A percentile compares a stretch with the other conserved stretches of the same genome.
Evolutionary conservation across 2,888 invertebrate species (phyloP).

Genomic region (Leptothorax acervorum): DNA sequence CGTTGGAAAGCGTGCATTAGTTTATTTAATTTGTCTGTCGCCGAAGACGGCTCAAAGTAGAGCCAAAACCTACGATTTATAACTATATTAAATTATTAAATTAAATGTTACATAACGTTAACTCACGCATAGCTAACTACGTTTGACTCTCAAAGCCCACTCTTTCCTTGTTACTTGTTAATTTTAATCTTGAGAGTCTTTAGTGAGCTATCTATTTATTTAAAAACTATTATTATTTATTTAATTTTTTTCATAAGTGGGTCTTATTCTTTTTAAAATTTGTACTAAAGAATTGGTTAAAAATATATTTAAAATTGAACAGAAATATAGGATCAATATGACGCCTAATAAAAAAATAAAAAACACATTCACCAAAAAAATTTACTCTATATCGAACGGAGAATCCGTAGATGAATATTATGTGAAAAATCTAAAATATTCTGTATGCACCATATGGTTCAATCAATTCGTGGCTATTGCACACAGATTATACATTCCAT

Average conservation of each 20-base stretch:
- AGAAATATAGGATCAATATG: neutral
- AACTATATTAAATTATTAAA: too few species aligned
- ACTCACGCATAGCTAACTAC: too few species aligned
- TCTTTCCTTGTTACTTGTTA: too few species aligned
- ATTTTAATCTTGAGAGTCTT: too few species aligned
- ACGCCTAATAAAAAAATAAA: conserved; percentile 20
- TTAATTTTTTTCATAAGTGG: neutral
- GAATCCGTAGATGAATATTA: neutral
- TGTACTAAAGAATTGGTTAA: neutral
- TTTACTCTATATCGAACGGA: neutral
- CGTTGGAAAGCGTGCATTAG: too few species aligned
- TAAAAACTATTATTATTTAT: neutral
- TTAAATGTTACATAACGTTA: too few species aligned
- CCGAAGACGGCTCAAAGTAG: too few species aligned
- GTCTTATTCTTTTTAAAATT: neutral
- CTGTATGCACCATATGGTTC: neutral
- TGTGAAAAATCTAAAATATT: neutral
- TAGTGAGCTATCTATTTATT: neutral
- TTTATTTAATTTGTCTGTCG: too few species aligned
- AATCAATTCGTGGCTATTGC: conserved; percentile 4
- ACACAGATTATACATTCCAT: neutral
- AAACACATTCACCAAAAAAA: neutral
- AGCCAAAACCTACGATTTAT: too few species aligned
- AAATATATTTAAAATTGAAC: conserved; percentile 9
- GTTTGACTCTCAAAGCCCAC: too few species aligned